These are phyloP conservation scores for Tetramorium parvispinum DNA, from an alignment of 1,140 invertebrate species.

Conservation along the genomic window DNA sequence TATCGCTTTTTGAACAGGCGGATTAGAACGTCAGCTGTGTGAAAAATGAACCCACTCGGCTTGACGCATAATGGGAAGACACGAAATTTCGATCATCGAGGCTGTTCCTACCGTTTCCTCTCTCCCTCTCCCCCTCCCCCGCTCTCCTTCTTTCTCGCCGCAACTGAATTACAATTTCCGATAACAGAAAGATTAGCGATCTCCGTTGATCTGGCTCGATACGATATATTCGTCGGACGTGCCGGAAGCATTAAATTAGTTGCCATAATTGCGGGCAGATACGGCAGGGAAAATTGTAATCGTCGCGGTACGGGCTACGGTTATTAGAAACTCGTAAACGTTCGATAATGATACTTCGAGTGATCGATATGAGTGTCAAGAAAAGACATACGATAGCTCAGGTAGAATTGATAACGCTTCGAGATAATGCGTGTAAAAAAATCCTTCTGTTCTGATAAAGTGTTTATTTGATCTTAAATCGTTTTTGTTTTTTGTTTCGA, in stretches of 20 bases:
- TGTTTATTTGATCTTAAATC: neutral
- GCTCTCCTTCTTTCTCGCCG: neutral
- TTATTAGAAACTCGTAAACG: constrained; percentile 26
- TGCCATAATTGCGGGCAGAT: constrained; percentile 59
- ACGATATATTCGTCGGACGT: constrained; percentile 49
- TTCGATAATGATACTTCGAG: constrained; percentile 23
- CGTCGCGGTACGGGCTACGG: constrained; percentile 45
- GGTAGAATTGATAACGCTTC: neutral
- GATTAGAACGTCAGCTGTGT: constrained; percentile 4
- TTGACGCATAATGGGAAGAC: constrained; percentile 20
- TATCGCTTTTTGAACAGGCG: constrained; percentile 10
- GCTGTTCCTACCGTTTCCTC: neutral
- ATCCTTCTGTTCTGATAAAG: neutral
- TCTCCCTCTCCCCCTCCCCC: neutral
- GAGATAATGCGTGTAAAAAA: neutral
- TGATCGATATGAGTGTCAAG: constrained; percentile 34
- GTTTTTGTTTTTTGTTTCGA: neutral
- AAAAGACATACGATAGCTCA: constrained; percentile 2
- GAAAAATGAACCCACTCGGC: constrained; percentile 15
- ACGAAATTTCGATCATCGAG: constrained; percentile 25
- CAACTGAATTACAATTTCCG: constrained; percentile 60
- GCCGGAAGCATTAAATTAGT: constrained; percentile 64
- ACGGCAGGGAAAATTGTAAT: constrained; percentile 55
- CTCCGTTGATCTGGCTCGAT: constrained; percentile 51
- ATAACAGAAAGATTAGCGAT: constrained; percentile 61